phyloP scores from a whole-genome alignment of 2,888 invertebrate genomes.

The Tachina lurida region DNA sequence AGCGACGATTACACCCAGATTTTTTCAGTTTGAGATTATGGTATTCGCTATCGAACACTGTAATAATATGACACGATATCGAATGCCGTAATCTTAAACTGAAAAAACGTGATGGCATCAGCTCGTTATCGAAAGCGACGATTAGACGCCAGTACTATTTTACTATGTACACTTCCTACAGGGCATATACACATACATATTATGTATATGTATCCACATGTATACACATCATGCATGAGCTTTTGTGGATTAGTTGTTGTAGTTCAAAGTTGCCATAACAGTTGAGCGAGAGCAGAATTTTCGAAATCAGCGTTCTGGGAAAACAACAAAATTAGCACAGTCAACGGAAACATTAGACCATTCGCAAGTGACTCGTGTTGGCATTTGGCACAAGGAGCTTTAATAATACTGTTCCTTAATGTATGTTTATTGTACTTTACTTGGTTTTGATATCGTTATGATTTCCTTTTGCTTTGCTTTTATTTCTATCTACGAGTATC shows the following conservation, averaged over 20 bases:
- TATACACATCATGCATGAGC: too few relatives aligned
- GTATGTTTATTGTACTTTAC: neutral
- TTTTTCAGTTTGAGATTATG: too few relatives aligned
- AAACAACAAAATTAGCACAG: neutral
- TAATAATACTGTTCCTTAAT: constrained; percentile 8
- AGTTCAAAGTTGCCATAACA: constrained; percentile 13
- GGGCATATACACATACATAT: neutral
- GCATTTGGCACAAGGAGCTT: constrained; percentile 40
- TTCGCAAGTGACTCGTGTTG: constrained; percentile 37
- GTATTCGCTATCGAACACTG: too few relatives aligned
- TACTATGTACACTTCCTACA: too few relatives aligned
- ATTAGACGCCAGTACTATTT: too few relatives aligned
- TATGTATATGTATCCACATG: neutral
- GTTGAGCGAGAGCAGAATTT: neutral
- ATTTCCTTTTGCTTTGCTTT: neutral
- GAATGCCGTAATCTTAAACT: too few relatives aligned
- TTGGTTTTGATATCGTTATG: neutral
- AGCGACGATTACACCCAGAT: too few relatives aligned
- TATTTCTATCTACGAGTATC: neutral
- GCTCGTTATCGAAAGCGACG: too few relatives aligned
- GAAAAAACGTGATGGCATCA: too few relatives aligned
- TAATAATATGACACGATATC: too few relatives aligned
- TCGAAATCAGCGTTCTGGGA: neutral
- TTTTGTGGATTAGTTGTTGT: neutral
- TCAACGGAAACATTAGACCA: neutral